A percentile compares a stretch with the other conserved stretches of the same genome.
These are phyloP conservation scores for Leptoclinus maculatus DNA, from an alignment of 2,797 vertebrate genomes.

Conservation along the genomic window DNA sequence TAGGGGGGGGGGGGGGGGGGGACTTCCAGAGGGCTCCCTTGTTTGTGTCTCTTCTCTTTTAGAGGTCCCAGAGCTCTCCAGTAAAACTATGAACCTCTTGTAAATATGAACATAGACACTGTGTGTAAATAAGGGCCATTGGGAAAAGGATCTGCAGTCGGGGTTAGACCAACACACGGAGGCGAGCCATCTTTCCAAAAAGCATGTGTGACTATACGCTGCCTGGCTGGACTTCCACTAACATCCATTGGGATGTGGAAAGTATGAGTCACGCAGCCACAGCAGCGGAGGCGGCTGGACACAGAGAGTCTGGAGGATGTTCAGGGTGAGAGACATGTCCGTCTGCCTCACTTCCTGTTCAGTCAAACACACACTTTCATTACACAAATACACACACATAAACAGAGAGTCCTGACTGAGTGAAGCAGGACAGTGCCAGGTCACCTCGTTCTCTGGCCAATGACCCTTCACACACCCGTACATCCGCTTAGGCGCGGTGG, in stretches of 20 bases:
- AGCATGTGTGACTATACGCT: slow-evolving; percentile 59
- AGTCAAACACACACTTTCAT: slow-evolving; percentile 53
- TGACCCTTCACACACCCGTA: slow-evolving; percentile 64
- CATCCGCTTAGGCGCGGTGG: slow-evolving; percentile 47
- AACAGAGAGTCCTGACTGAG: slow-evolving; percentile 47
- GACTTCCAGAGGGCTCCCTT: slow-evolving; percentile 64
- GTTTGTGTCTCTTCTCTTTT: slow-evolving; percentile 59
- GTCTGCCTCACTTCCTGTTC: slow-evolving; percentile 81
- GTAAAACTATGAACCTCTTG: slow-evolving; percentile 55
- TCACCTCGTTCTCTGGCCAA: slow-evolving; percentile 50
- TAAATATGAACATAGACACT: slow-evolving; percentile 70
- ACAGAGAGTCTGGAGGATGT: slow-evolving; percentile 79
- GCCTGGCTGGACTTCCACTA: slow-evolving; percentile 65
- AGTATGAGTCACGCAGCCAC: slow-evolving; percentile 81
- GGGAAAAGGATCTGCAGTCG: slow-evolving; percentile 45
- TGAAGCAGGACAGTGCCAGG: slow-evolving; percentile 37
- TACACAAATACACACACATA: slow-evolving; percentile 44
- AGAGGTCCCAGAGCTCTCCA: slow-evolving; percentile 39
- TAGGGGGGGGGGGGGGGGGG: no score
- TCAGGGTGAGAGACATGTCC: slow-evolving; percentile 79
- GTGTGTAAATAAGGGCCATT: slow-evolving; percentile 67
- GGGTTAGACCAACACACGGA: slow-evolving; percentile 65
- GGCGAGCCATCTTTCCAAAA: slow-evolving; percentile 59
- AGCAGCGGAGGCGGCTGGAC: slow-evolving; percentile 66
- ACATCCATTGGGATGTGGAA: slow-evolving; percentile 84